A percentile compares a stretch with the other conserved stretches of the same genome.
Conservation (phyloP, 2,888 invertebrate species). For the Synergus laeviventris region DNA sequence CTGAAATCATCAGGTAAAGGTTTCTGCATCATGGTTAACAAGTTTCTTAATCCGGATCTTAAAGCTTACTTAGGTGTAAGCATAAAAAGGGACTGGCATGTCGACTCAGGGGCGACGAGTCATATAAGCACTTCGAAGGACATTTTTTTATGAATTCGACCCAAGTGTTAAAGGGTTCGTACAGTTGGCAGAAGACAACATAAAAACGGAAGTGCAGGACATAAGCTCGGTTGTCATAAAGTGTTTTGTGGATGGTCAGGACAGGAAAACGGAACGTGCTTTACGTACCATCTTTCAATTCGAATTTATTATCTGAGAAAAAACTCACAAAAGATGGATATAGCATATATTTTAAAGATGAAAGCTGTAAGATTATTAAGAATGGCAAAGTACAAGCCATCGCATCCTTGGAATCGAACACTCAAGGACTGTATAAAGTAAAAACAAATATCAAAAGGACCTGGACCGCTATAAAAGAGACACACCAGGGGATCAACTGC, state of each 20-base stretch:
- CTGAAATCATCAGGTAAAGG: not conserved
- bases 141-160: conserved; percentile 42
- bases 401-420: conserved; percentile 31
- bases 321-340: conserved; percentile 48
- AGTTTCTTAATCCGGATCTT: too few relatives aligned
- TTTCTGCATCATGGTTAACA: not conserved
- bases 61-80: too few relatives aligned
- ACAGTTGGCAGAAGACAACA: conserved; percentile 44
- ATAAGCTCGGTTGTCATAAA: conserved; percentile 48
- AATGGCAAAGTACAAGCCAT: conserved; percentile 43
- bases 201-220: conserved; percentile 42
- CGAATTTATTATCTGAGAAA: conserved; percentile 54
- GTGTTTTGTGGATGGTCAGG: conserved; percentile 38
- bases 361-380: conserved; percentile 46
- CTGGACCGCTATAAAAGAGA: not conserved
- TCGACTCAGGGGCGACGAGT: too few relatives aligned
- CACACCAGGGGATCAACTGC: conserved; percentile 46
- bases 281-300: conserved; percentile 51
- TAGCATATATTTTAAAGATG: conserved; percentile 46
- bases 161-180: conserved; percentile 28
- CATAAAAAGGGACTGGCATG: too few relatives aligned
- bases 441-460: not conserved
- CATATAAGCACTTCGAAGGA: too few relatives aligned
- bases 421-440: conserved; percentile 46
- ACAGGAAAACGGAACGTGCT: conserved; percentile 48